These are phyloP conservation scores for Perognathus longimembris DNA, from an alignment of 2,113 vertebrate species.

Conservation along the genomic window DNA sequence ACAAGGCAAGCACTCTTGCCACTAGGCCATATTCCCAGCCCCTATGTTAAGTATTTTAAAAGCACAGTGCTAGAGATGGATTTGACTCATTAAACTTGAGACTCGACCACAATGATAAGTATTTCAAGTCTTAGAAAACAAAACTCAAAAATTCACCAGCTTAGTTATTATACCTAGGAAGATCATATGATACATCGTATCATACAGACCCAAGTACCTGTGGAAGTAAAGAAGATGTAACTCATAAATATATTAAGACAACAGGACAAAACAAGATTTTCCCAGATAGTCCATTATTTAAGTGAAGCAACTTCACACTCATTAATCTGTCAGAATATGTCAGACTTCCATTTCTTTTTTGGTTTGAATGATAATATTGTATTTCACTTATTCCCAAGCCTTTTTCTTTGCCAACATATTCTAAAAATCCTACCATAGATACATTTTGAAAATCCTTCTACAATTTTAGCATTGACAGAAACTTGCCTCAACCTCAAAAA, in stretches of 20 bases:
- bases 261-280: neutral
- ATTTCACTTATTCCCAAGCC: neutral
- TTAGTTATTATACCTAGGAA: neutral
- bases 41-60: neutral
- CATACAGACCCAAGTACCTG: neutral
- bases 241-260: neutral
- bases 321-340: neutral
- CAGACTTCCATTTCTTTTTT: neutral
- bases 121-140: constrained; percentile 4
- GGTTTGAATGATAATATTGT: neutral
- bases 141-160: neutral
- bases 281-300: neutral
- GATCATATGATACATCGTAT: neutral
- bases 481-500: neutral
- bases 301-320: neutral
- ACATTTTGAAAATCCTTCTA: neutral
- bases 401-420: neutral
- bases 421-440: neutral
- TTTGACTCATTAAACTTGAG: neutral
- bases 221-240: neutral
- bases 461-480: neutral
- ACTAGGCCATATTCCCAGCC: too few species aligned
- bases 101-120: neutral
- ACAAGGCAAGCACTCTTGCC: too few species aligned
- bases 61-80: neutral